Percentiles rank a stretch among this genome's conserved stretches.
Conservation (phyloP, 2,113 vertebrate species). For the Peucedramus taeniatus region DNA sequence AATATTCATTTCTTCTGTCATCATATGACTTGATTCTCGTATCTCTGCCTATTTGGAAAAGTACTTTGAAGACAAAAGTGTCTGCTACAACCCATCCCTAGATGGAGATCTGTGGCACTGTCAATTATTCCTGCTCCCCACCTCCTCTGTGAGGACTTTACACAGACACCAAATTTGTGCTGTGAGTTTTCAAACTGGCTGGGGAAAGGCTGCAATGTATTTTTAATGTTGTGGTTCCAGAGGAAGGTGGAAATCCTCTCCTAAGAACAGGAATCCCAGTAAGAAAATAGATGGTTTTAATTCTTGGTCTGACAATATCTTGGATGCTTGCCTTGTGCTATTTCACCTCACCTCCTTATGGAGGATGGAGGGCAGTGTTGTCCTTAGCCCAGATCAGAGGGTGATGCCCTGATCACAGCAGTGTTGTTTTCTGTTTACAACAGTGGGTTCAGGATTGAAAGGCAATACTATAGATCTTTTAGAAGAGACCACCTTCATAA, state of each 20-base stretch:
- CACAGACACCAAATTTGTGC: background rate
- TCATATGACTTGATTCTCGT: background rate
- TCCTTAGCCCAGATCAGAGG: background rate
- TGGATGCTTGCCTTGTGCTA: background rate
- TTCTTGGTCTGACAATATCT: background rate
- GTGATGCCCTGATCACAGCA: background rate
- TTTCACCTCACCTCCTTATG: background rate
- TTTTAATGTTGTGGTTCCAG: background rate
- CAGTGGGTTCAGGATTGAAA: background rate
- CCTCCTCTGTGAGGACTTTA: background rate
- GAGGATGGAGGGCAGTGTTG: background rate
- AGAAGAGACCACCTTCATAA: background rate
- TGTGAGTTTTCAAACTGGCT: background rate
- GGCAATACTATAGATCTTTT: background rate
- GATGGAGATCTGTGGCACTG: background rate
- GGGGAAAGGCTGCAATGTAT: background rate
- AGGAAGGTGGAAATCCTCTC: background rate
- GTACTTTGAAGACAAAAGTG: constrained; percentile 5
- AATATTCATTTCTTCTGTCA: constrained; percentile 25
- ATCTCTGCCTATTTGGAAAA: background rate
- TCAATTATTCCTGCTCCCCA: background rate
- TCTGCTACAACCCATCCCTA: background rate
- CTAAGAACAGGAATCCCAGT: background rate
- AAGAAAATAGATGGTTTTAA: background rate
- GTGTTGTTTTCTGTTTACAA: background rate